Conservation (phyloP, 2,113 vertebrate species). For the Tor tambroides region DNA sequence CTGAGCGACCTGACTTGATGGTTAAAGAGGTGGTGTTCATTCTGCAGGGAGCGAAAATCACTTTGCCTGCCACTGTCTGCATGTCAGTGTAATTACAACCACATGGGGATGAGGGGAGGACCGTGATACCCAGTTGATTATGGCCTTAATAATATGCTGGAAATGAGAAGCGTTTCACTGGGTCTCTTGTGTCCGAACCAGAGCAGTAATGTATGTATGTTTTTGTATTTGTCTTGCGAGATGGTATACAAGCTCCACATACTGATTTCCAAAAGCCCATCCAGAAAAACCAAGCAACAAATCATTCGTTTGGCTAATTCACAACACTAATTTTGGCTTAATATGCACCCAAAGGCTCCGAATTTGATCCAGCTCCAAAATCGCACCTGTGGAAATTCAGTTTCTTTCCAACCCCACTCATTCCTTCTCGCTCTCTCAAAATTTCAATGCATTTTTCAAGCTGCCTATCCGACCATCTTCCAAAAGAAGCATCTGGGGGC, state of each 20-base stretch:
- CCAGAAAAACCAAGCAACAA: not conserved
- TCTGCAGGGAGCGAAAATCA: constrained; percentile 60
- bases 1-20: constrained; percentile 65
- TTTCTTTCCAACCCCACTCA: constrained; percentile 1
- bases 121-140: constrained; percentile 48
- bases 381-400: constrained; percentile 5
- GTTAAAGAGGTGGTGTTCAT: constrained; percentile 68
- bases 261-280: not conserved
- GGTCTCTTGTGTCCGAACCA: constrained; percentile 2
- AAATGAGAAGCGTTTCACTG: constrained; percentile 56
- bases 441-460: constrained; percentile 20
- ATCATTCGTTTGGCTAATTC: not conserved
- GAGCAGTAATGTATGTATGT: constrained; percentile 6
- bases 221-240: constrained; percentile 1
- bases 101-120: constrained; percentile 66
- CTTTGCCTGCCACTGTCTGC: constrained; percentile 66
- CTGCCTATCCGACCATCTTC: constrained; percentile 10
- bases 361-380: not conserved
- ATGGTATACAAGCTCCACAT: not conserved
- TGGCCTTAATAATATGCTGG: constrained; percentile 66
- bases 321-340: not conserved
- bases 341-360: not conserved
- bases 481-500: constrained; percentile 34
- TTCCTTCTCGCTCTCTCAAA: not conserved
- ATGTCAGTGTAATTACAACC: constrained; percentile 69